Evolutionary conservation across 2,888 invertebrate species (phyloP), one percentile per base, ranked within the genome.

Genomic region (Caenorhabditis drosophilae): DNA sequence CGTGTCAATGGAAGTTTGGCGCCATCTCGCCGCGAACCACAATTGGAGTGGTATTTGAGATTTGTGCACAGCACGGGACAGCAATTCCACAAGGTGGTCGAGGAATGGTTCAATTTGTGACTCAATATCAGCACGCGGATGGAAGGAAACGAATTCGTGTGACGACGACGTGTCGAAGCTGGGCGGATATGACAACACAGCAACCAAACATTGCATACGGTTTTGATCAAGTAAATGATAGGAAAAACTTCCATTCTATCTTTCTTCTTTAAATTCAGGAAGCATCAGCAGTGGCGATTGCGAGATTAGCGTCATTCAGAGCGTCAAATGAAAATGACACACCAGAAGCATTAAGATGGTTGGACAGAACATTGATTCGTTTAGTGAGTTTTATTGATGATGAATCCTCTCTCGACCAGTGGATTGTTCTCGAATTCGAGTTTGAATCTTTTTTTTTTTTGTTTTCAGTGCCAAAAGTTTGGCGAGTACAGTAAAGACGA

Each of bases 381-480:
- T 87, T 99, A 88, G n/a, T n/a, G n/a, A n/a, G n/a, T n/a, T n/a
- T n/a, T n/a, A n/a, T n/a, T 94, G 95, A 26, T 38, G 59, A 42
- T 15, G 20, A 4, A 12, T 9, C 7, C 18, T 25, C 26, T 35
- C 7, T 2, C 26, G 2, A 25, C 11, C 9, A 45, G 4, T 26
- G 27, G 3, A 31, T 22, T 44, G 9, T 44, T 22, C n/a, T 16
- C 7, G 41, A 41, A 41, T 16, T 9, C 20, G n/a, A 41, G 41
- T 11, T 11, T 16, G 23, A 25, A 23, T 7, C 9, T 27, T 25
- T 31, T 61, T 87, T 88, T 51, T 86, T 95, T 91, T n/a, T n/a
- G n/a, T n/a, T n/a, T n/a, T n/a, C n/a, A n/a, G n/a, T 98, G 98
- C 85, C 98, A 98, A 86, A 96, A 96, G 86, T 99, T 99, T 87